Conservation (phyloP, 2,113 vertebrate genomes). For the Sakesphorus luctuosus region DNA sequence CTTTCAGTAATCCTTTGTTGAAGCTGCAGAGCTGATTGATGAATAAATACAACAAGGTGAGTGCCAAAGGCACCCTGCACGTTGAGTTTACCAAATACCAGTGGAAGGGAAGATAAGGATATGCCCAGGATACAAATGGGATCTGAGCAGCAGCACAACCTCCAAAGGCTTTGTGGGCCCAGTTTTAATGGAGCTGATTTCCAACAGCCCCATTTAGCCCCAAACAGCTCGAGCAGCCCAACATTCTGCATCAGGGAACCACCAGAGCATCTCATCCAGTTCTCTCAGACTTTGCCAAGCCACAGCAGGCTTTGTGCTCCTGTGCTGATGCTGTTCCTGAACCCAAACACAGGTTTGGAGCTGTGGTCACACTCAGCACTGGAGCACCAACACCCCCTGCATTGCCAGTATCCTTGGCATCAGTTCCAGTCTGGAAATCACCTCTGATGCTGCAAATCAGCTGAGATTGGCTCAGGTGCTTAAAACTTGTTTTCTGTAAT, state of each 20-base stretch:
- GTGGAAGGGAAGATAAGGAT: neutral
- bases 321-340: fast-evolving
- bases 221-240: neutral
- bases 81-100: neutral
- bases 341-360: neutral
- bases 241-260: neutral
- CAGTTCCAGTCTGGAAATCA: neutral
- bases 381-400: too few relatives aligned
- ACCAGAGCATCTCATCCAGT: too few relatives aligned
- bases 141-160: neutral
- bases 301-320: neutral
- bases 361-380: neutral
- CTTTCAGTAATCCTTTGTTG: neutral
- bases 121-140: fast-evolving
- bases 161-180: neutral
- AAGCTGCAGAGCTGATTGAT: neutral
- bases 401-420: neutral
- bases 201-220: neutral
- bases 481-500: too few relatives aligned
- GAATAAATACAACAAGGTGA: neutral
- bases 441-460: neutral
- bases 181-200: neutral
- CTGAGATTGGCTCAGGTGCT: too few relatives aligned
- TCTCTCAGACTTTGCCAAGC: neutral
- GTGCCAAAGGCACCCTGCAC: neutral